phyloP scores from a whole-genome alignment of 2,888 invertebrate genomes.

The Cryptus viduatorius region DNA sequence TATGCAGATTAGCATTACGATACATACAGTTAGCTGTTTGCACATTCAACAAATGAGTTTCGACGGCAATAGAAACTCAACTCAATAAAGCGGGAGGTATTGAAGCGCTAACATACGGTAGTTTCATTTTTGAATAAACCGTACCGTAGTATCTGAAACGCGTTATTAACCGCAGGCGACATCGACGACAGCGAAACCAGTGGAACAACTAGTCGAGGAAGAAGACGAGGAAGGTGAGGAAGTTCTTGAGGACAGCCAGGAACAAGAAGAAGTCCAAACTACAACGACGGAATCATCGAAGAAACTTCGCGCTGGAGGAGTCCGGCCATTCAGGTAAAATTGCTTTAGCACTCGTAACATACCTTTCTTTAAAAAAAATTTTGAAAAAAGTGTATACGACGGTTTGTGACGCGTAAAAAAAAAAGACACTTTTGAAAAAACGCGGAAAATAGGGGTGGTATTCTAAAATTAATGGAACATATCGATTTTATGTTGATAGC shows the following conservation, averaged over 20 bases:
- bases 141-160: background rate
- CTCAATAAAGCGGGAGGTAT: too few species aligned
- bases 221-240: conserved; percentile 85
- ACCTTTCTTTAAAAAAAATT: too few species aligned
- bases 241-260: conserved; percentile 87
- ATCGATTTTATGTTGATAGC: too few species aligned
- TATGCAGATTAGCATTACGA: background rate
- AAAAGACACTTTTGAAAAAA: too few species aligned
- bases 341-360: background rate
- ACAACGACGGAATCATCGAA: conserved; percentile 91
- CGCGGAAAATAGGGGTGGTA: too few species aligned
- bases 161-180: conserved; percentile 68
- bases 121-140: background rate
- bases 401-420: background rate
- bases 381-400: background rate
- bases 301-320: conserved; percentile 88
- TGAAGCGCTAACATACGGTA: too few species aligned
- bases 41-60: too few species aligned
- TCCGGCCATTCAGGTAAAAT: conserved; percentile 88
- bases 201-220: conserved; percentile 77
- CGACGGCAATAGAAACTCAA: too few species aligned
- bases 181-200: conserved; percentile 78
- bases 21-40: background rate
- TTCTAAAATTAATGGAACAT: too few species aligned
- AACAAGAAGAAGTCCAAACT: conserved; percentile 86